These are phyloP conservation scores for Atrina japonica DNA, from an alignment of 2,888 invertebrate genomes.

Conservation along the genomic window DNA sequence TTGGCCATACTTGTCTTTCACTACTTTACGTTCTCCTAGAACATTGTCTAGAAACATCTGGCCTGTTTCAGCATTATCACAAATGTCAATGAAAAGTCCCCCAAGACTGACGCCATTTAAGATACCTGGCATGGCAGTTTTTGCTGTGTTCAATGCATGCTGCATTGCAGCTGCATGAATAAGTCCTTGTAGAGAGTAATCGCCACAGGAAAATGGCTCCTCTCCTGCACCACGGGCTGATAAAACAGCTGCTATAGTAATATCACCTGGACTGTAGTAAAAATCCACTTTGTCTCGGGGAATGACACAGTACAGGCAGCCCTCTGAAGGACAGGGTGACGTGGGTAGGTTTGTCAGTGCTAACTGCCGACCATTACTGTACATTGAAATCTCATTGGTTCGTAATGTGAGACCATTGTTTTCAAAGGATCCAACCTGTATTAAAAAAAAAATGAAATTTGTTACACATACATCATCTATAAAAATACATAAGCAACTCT, in stretches of 20 bases:
- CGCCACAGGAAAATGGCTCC: slow-evolving; percentile 65
- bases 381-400: slow-evolving; percentile 51
- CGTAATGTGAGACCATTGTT: slow-evolving; percentile 49
- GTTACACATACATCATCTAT: neutral
- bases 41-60: slow-evolving; percentile 64
- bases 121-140: slow-evolving; percentile 44
- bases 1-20: slow-evolving; percentile 49
- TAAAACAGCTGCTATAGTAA: slow-evolving; percentile 67
- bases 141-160: slow-evolving; percentile 60
- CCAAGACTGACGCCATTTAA: slow-evolving; percentile 63
- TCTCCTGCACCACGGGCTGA: slow-evolving; percentile 59
- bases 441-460: slow-evolving; percentile 19
- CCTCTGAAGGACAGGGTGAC: slow-evolving; percentile 61
- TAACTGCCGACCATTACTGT: slow-evolving; percentile 45
- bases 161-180: slow-evolving; percentile 68
- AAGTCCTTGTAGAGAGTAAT: slow-evolving; percentile 47
- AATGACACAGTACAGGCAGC: slow-evolving; percentile 64
- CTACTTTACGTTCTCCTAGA: slow-evolving; percentile 57
- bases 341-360: slow-evolving; percentile 46
- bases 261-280: slow-evolving; percentile 65
- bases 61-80: slow-evolving; percentile 58
- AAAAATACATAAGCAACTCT: no score
- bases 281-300: slow-evolving; percentile 50
- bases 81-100: slow-evolving; percentile 67
- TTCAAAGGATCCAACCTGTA: slow-evolving; percentile 65